These are phyloP conservation scores for Struthidea cinerea DNA, from an alignment of 2,113 vertebrate species.

Conservation along the genomic window DNA sequence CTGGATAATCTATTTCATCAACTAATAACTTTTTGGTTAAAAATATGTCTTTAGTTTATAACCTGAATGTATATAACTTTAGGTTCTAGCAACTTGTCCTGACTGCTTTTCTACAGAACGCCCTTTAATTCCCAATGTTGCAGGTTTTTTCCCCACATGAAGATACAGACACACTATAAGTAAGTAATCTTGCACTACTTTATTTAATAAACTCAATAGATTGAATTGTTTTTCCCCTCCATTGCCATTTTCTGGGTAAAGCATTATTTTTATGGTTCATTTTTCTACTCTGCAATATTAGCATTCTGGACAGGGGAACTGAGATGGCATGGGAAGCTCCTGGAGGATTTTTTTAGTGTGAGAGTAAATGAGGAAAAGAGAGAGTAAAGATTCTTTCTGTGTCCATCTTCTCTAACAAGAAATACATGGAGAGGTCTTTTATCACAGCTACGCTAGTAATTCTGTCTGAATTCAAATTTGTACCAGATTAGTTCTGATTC, in stretches of 20 bases:
- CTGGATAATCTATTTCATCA: background rate
- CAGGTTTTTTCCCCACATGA: fast-evolving
- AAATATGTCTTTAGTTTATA: background rate
- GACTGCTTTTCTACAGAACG: background rate
- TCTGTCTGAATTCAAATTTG: background rate
- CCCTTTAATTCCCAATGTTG: background rate
- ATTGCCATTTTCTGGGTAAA: background rate
- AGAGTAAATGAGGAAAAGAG: background rate
- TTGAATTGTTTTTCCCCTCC: background rate
- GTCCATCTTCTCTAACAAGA: background rate
- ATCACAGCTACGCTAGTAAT: background rate
- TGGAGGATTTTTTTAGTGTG: background rate
- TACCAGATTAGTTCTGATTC: background rate
- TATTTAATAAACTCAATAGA: background rate
- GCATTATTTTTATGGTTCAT: background rate
- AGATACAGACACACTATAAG: background rate
- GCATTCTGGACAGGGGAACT: background rate
- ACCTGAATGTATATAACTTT: background rate
- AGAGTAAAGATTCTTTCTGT: background rate
- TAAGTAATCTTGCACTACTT: background rate
- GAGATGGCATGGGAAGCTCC: background rate
- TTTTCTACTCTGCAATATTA: background rate
- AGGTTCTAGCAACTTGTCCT: background rate
- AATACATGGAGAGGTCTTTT: background rate
- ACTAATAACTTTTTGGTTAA: background rate